phyloP scores from a whole-genome alignment of 2,113 vertebrate species.

The Syrrhaptes paradoxus region DNA sequence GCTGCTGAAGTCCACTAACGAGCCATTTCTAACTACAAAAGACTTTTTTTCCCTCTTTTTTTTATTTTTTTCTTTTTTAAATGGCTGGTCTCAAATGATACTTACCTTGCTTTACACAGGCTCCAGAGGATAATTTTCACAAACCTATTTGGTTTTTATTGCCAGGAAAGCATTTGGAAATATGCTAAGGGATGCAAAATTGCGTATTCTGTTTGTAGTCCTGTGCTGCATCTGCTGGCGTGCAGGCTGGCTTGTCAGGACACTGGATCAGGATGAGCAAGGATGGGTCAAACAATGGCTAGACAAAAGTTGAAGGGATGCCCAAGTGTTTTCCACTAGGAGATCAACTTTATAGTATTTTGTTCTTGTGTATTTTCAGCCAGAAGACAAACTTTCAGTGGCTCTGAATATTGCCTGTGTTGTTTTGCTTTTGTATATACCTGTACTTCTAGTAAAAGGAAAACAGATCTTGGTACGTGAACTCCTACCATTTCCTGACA shows the following conservation, averaged over 20 bases:
- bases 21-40: background rate
- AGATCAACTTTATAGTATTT: background rate
- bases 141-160: background rate
- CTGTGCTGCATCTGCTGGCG: background rate
- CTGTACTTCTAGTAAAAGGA: background rate
- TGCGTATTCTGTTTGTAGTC: background rate
- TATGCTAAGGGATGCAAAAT: background rate
- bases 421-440: background rate
- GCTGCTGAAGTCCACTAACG: background rate
- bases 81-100: background rate
- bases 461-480: background rate
- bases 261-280: background rate
- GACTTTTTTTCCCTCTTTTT: background rate
- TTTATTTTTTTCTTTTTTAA: too few relatives aligned
- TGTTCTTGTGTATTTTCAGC: background rate
- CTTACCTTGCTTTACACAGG: background rate
- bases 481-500: background rate
- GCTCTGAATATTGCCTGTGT: background rate
- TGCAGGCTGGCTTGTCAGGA: background rate
- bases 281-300: background rate
- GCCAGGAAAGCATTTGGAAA: background rate
- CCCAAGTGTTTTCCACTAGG: background rate
- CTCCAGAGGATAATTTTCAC: background rate
- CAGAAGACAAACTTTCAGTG: background rate
- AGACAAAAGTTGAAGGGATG: background rate